Percentiles rank a stretch among this genome's conserved stretches.
Conservation (phyloP, 1,140 invertebrate species). For the Eupeodes corollae region DNA sequence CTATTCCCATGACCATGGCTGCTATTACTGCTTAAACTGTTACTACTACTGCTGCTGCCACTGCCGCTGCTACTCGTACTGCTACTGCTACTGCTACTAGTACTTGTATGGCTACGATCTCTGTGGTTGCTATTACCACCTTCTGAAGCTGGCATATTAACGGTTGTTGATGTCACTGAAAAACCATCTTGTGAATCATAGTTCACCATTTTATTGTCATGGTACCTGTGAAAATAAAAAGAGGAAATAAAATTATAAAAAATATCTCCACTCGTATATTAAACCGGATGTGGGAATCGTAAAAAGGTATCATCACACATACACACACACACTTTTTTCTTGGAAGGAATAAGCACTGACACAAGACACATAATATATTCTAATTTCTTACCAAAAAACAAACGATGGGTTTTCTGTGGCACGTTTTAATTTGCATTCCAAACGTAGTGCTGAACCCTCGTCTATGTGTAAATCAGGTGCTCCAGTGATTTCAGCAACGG, state of each 20-base stretch:
- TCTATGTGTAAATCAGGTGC: slow-evolving; percentile 64
- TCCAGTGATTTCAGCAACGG: slow-evolving; percentile 60
- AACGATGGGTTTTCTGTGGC: slow-evolving; percentile 64
- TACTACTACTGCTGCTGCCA: slow-evolving; percentile 6
- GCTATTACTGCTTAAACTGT: slow-evolving; percentile 6
- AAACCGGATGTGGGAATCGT: too few species aligned
- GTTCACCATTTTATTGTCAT: slow-evolving; percentile 60
- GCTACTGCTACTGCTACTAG: neutral
- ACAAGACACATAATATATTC: neutral
- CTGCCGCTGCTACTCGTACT: slow-evolving; percentile 3
- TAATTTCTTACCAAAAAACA: slow-evolving; percentile 53
- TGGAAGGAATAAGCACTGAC: too few species aligned
- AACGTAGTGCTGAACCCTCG: slow-evolving; percentile 55
- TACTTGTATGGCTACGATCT: slow-evolving; percentile 5
- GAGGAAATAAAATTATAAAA: too few species aligned
- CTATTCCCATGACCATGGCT: slow-evolving; percentile 5
- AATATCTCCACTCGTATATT: neutral
- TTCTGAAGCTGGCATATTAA: slow-evolving; percentile 8
- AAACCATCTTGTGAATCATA: slow-evolving; percentile 46
- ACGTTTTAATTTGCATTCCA: slow-evolving; percentile 58
- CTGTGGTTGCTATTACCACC: slow-evolving; percentile 6
- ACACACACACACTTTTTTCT: too few species aligned
- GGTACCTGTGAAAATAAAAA: slow-evolving; percentile 40
- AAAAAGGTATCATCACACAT: too few species aligned
- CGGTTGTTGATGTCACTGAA: slow-evolving; percentile 29